These are phyloP conservation scores for Oreotrochilus melanogaster DNA, from an alignment of 2,113 vertebrate species.

Conservation along the genomic window DNA sequence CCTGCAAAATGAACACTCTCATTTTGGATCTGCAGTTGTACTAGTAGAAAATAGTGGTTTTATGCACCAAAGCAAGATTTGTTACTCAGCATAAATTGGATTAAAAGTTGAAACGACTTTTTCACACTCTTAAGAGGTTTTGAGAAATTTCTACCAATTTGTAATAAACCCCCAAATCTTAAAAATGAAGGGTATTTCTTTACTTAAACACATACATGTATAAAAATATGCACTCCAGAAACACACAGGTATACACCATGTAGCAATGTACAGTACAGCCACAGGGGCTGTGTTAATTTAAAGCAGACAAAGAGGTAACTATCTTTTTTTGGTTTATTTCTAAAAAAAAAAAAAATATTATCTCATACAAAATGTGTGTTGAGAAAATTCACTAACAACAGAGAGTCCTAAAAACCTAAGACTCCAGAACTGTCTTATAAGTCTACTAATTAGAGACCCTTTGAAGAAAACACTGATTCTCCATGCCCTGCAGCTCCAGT, in stretches of 20 bases:
- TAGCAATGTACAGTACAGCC: neutral
- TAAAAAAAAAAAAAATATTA: neutral
- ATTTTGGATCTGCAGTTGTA: neutral
- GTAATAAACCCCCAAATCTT: neutral
- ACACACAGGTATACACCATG: neutral
- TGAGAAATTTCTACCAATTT: neutral
- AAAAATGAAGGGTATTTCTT: neutral
- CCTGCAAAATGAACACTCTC: neutral
- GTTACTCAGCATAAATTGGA: neutral
- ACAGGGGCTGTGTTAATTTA: neutral
- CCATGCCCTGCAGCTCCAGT: neutral
- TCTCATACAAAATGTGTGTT: neutral
- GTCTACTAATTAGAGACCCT: neutral
- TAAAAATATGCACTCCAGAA: neutral
- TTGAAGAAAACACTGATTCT: neutral
- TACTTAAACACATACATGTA: fast-evolving
- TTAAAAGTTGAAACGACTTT: neutral
- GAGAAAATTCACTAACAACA: neutral
- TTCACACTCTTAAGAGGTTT: neutral
- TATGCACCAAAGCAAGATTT: slow-evolving; percentile 18
- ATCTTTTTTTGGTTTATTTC: neutral
- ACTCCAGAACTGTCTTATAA: neutral
- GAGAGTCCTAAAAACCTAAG: neutral
- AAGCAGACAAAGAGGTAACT: neutral
- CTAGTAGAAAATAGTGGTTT: neutral